Evolutionary conservation across 2,888 invertebrate genomes (phyloP), one percentile per base, ranked within the genome.

Genomic region (Drosophila kokeensis): DNA sequence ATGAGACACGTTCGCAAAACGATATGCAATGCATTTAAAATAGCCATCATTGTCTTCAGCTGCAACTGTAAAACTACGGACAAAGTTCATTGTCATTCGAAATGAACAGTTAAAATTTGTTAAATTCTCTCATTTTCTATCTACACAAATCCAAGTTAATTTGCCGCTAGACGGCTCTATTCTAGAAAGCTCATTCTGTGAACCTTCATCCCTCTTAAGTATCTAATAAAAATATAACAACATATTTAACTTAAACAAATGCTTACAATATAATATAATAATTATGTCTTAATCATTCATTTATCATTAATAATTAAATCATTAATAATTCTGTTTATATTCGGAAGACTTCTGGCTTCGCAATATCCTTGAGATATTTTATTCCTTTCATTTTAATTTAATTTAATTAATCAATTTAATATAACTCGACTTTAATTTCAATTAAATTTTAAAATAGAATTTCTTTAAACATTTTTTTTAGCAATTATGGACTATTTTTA

Each of bases 11-110:
- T 29, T 29, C 21, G 10, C 57, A 38, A 38, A 30, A 50, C 29
- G 62, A 38, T 42, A 69, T 49, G 45, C 58, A 59, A 42, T n/a
- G 24, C 53, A 45, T 62, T 54, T 15, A 4, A 53, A 32, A 36
- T 24, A 18, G 11, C 15, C 15, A 18, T 30, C 30, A 29, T 24
- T 48, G 18, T 48, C 40, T 34, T 24, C n/a, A 24, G 15, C 29
- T 15, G n/a, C 29, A 40, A 6, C 18, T 55, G 10, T 27, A 49
- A 11, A 32, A 32, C 32, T 11, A 11, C 32, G 4, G 2, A 6
- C 18, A 49, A 49, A 49, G 3, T 49, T 29, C 27, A 27, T 49
- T 49, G 27, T 29, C 27, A 27, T 49, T 49, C 27, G 2, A 45
- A 15, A 15, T 24, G 8, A 15, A 24, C 21, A 45, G 15, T 45